These are phyloP conservation scores for Exocentrus adspersus DNA, from an alignment of 2,888 invertebrate species.

Conservation along the genomic window DNA sequence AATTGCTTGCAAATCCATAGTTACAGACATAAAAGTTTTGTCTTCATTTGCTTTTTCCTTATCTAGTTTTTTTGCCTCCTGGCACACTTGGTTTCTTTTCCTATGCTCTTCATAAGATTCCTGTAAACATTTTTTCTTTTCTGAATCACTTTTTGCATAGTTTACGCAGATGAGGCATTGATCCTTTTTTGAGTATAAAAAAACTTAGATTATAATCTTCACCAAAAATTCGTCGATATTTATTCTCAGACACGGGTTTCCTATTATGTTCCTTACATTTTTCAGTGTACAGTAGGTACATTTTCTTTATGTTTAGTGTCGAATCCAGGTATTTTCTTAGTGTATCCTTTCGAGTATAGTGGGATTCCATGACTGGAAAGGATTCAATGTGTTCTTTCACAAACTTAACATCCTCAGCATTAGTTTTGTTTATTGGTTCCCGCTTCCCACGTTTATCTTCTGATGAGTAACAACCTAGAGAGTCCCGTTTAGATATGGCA, in stretches of 20 bases:
- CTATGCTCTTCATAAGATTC: not conserved
- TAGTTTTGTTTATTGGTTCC: slow-evolving; percentile 16
- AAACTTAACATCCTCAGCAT: slow-evolving; percentile 15
- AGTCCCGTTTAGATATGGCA: not conserved
- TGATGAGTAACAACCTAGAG: slow-evolving; percentile 1
- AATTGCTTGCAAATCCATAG: slow-evolving; percentile 2
- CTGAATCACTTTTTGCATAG: not conserved
- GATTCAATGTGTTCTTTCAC: slow-evolving; percentile 12
- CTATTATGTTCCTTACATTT: slow-evolving; percentile 8
- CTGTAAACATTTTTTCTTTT: not conserved
- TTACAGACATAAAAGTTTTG: not conserved
- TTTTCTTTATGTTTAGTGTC: not conserved
- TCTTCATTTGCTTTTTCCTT: slow-evolving; percentile 9
- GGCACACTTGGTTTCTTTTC: not conserved
- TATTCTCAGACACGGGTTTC: slow-evolving; percentile 3
- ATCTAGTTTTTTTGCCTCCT: slow-evolving; percentile 6
- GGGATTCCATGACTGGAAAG: slow-evolving; percentile 14
- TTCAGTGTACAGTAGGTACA: not conserved
- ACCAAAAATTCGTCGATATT: slow-evolving; percentile 10
- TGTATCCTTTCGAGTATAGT: not conserved
- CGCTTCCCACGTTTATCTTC: slow-evolving; percentile 13
- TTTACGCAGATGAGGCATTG: not conserved
- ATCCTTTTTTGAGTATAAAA: slow-evolving; percentile 13
- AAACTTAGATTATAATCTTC: slow-evolving; percentile 9
- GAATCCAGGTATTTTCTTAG: not conserved